Percentiles rank a stretch among this genome's conserved stretches.
Evolutionary conservation across 1,140 invertebrate genomes (phyloP).

Genomic region (Gryllus bimaculatus): DNA sequence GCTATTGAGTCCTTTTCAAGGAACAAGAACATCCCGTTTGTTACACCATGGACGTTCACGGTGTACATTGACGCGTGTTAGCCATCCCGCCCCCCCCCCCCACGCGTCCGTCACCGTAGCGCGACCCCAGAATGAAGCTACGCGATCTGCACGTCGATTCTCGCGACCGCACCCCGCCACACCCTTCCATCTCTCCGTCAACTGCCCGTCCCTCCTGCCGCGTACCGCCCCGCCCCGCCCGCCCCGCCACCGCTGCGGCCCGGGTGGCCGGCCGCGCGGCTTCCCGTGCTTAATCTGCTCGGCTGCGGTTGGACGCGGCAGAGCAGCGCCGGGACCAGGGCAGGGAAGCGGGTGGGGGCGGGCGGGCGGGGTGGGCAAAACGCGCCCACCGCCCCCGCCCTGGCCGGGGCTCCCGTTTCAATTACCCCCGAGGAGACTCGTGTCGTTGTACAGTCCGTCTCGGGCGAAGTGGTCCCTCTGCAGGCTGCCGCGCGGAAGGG

Average conservation of each 20-base stretch:
- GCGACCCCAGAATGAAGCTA: no score
- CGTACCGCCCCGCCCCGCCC: no score
- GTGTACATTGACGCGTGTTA: neutral
- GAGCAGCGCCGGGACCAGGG: no score
- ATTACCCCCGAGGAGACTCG: neutral
- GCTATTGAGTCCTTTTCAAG: neutral
- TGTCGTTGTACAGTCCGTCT: neutral
- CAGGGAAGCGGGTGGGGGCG: no score
- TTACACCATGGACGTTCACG: neutral
- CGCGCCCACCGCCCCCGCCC: no score
- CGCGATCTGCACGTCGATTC: neutral
- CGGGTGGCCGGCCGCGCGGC: no score
- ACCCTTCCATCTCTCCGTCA: neutral
- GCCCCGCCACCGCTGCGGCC: no score
- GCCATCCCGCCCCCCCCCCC: no score
- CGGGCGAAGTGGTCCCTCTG: no score
- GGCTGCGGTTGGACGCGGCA: neutral
- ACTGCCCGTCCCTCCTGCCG: no score
- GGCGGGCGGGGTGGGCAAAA: no score
- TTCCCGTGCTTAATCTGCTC: neutral
- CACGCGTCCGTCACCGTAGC: neutral
- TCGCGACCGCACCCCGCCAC: neutral
- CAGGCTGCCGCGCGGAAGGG: neutral
- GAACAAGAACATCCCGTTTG: neutral
- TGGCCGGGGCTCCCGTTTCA: neutral